Base-by-base conservation (phyloP, 2,797 vertebrate genomes). In the Ptychobarbus kaznakovi region DNA sequence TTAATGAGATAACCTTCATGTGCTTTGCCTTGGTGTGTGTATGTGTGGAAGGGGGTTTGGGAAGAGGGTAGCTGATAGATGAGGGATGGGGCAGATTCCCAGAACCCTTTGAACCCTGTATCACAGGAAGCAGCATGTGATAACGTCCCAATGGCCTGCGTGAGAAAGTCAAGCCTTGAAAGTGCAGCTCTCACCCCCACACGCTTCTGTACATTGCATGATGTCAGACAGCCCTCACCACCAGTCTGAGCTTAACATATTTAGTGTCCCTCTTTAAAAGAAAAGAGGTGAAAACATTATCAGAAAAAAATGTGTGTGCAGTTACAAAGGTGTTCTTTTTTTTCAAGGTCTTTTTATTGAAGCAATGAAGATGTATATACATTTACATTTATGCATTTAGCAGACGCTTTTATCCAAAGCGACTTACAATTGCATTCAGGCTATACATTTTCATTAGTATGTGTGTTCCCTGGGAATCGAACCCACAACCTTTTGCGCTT, bases 91-190 rank as follows among this genome's bases (percentile, higher is more conserved):
- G 89, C 92, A 90, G 85, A 93, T 92, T 94, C 91, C 92, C 89
- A 86, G 89, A 89, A 86, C 73, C 25, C 89, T 93, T 94, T 94
- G 93, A 93, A 94, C 92, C 90, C 51, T 85, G 77, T 93, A 93
- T 93, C 91, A 90, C 90, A 94, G 93, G 91, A 92, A 92, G 90
- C 91, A 90, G 91, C 92, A 90, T 89, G 85, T 91, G 92, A 94
- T 92, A 93, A 92, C 91, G 91, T 94, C 94, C 91, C 93, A 92
- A 92, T 92, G 94, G 91, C 88, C 92, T 91, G 90, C 86, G 56
- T 90, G 87, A 88, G 91, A 92, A 92, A 88, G 28, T n/a, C 35
- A 38, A 93, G 89, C 89, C 83, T 86, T 87, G 73, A 90, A 89
- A 87, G 87, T 83, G 20, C 85, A 32, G 79, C 82, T 86, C 85